Percentiles rank a stretch among this genome's conserved stretches.
phyloP scores from a whole-genome alignment of 2,888 invertebrate species.

The Mimas tiliae region DNA sequence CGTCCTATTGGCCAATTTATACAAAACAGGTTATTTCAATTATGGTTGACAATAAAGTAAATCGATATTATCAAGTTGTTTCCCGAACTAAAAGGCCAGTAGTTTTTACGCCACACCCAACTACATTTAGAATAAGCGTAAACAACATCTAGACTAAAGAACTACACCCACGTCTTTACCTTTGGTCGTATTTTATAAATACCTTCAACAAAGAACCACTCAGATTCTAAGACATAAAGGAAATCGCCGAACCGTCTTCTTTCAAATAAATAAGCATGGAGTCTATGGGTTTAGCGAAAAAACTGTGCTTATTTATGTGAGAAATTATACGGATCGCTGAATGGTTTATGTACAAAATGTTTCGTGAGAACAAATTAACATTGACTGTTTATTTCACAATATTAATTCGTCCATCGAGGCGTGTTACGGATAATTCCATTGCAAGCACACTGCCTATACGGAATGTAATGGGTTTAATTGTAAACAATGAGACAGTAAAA shows the following conservation, averaged over 20 bases:
- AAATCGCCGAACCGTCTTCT: neutral
- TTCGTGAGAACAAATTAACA: slow-evolving; percentile 21
- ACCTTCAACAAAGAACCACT: neutral
- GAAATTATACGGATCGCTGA: slow-evolving; percentile 4
- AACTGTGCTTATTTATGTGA: slow-evolving; percentile 1
- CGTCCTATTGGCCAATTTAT: neutral
- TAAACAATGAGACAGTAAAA: slow-evolving; percentile 10
- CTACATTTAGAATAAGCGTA: neutral
- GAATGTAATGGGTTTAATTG: slow-evolving; percentile 6
- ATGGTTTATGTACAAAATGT: slow-evolving; percentile 8
- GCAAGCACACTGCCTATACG: neutral
- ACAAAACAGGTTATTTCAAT: neutral
- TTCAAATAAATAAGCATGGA: neutral
- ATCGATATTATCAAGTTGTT: neutral
- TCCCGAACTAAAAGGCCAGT: neutral
- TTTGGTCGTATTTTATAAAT: slow-evolving; percentile 1
- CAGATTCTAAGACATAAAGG: slow-evolving; percentile 2
- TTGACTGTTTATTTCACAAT: slow-evolving; percentile 7
- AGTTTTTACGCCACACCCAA: neutral
- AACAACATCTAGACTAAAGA: neutral
- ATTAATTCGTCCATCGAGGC: slow-evolving; percentile 11
- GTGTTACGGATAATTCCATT: slow-evolving; percentile 15
- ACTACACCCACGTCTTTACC: slow-evolving; percentile 16
- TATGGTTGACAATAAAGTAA: neutral
- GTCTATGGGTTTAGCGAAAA: neutral